These are phyloP conservation scores for Seriola dumerili DNA, from an alignment of 2,113 vertebrate species.

Conservation along the genomic window DNA sequence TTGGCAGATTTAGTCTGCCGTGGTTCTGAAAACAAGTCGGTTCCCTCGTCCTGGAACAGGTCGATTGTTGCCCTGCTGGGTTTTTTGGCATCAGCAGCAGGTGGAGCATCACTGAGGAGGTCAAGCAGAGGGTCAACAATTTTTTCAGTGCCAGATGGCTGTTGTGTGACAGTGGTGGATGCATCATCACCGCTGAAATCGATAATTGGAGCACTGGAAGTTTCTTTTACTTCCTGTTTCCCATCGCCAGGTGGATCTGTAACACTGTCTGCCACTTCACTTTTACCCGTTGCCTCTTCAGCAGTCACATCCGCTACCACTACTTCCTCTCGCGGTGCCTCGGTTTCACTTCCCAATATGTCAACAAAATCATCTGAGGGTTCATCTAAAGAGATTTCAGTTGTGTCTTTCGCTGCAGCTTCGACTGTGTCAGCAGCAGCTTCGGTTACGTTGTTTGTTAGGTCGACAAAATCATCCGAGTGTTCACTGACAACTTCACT, in stretches of 20 bases:
- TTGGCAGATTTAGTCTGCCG: slow-evolving; percentile 55
- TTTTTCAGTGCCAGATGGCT: slow-evolving; percentile 7
- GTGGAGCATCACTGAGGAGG: slow-evolving; percentile 31
- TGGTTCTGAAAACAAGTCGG: slow-evolving; percentile 67
- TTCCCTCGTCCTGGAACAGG: slow-evolving; percentile 73
- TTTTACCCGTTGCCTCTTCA: slow-evolving; percentile 12
- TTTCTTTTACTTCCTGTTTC: slow-evolving; percentile 46
- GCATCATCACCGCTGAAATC: slow-evolving; percentile 38
- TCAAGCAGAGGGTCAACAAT: slow-evolving; percentile 60
- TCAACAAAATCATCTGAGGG: slow-evolving; percentile 70
- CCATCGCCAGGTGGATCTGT: slow-evolving; percentile 22
- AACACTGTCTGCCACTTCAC: slow-evolving; percentile 1
- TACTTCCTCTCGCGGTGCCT: slow-evolving; percentile 34
- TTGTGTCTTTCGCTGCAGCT: slow-evolving; percentile 2
- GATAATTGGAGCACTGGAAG: slow-evolving; percentile 35
- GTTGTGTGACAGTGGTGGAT: neutral
- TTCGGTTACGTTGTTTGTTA: slow-evolving; percentile 58
- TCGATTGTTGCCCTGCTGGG: slow-evolving; percentile 41
- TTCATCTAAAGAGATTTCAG: slow-evolving; percentile 44
- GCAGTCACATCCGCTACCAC: slow-evolving; percentile 16
- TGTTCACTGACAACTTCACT: slow-evolving; percentile 45
- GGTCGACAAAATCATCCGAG: slow-evolving; percentile 73
- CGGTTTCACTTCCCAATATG: slow-evolving; percentile 69
- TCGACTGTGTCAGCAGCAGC: neutral
- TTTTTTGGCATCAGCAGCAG: slow-evolving; percentile 23